Evolutionary conservation across 2,113 vertebrate species (phyloP), one percentile per base, ranked within the genome.

Genomic region (Synodontis membranacea): DNA sequence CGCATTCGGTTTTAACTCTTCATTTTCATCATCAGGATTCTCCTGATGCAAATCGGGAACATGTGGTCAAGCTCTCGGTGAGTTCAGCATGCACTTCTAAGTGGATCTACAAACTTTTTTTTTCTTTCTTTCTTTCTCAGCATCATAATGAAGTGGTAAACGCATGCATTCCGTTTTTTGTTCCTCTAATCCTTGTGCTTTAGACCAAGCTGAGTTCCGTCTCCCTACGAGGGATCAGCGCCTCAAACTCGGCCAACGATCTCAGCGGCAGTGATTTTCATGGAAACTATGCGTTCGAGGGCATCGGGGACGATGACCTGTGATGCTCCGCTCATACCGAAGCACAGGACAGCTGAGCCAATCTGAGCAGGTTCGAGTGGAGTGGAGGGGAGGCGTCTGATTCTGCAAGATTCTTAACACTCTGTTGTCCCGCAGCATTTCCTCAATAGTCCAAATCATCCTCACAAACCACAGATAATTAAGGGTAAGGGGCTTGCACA

Each of bases 221-320:
- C 92, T 99, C 98, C 82, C 96, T 99, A 31, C 95, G 97, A 39
- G 97, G 97, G 81, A 97, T 99, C 93, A 96, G 96, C 93, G 96
- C 97, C 91, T 97, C 97, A 90, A 96, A 95, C 95, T 97, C 97
- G 0, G 92, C 95, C 19, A 95, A 93, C 0, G 97, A 99, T 1
- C 93, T 97, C 93, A 96, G 96, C 31, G 94, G 96, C 52, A 96
- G 97, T 9, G 96, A 98, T 89, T 96, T 98, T 94, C 97, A 99
- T 0, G 98, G 98, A 94, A 99, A 99, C 94, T 99, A 98, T 0
- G 97, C 98, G 91, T 99, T 99, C 0, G 98, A 99, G 93, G 98
- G 98, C 93, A 99, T 99, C 31, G 98, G 98, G 0, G 98, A 99
- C 0, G 98, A 99, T 62, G 98, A 99, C 92, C 96, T 99, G 94